These are phyloP conservation scores for Lagopus leucura DNA, from an alignment of 2,113 vertebrate genomes.

Conservation along the genomic window DNA sequence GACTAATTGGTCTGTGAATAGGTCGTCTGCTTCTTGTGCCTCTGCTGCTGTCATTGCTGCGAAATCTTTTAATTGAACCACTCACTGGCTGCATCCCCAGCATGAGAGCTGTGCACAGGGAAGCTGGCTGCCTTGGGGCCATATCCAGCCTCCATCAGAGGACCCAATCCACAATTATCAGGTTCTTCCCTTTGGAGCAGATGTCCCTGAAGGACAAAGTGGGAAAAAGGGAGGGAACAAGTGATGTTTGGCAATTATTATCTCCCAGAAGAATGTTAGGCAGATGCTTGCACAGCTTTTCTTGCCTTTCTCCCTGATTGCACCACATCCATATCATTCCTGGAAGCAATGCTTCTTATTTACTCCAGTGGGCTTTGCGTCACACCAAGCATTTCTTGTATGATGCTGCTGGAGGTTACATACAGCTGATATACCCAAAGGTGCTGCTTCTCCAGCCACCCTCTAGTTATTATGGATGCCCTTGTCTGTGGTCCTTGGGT, in stretches of 20 bases:
- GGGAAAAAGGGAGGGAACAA: background rate
- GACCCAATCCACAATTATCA: background rate
- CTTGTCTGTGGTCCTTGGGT: background rate
- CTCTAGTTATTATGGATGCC: background rate
- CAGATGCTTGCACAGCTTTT: background rate
- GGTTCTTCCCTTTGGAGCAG: background rate
- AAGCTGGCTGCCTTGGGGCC: background rate
- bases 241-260: background rate
- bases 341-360: background rate
- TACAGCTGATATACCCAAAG: background rate
- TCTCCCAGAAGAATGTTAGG: background rate
- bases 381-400: background rate
- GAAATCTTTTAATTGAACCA: constrained; percentile 16
- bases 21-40: background rate
- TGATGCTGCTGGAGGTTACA: background rate
- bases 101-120: rapidly evolving
- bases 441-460: background rate
- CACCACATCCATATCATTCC: background rate
- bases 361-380: background rate
- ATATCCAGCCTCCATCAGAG: background rate
- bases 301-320: background rate
- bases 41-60: background rate
- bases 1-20: background rate
- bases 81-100: background rate
- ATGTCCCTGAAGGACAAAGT: background rate